A percentile compares a stretch with the other conserved stretches of the same genome.
These are phyloP conservation scores for Drepanosiphum platanoidis DNA, from an alignment of 2,888 invertebrate species.

Conservation along the genomic window DNA sequence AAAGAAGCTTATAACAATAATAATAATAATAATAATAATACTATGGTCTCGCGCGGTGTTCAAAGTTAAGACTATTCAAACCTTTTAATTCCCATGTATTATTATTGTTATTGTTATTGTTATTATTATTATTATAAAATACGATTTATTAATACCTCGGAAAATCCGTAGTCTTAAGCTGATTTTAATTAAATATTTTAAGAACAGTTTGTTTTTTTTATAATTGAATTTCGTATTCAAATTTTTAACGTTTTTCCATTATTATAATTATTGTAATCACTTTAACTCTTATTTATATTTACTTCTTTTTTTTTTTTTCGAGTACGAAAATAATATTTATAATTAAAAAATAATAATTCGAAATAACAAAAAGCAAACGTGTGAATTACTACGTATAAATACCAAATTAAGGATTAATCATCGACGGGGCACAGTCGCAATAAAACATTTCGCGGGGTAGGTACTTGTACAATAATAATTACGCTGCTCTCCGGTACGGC, in stretches of 20 bases:
- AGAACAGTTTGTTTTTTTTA: not conserved
- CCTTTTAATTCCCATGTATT: not conserved
- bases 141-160: not conserved
- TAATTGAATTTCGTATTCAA: not conserved
- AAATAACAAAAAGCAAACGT: not conserved
- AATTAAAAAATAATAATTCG: constrained; percentile 16
- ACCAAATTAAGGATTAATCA: constrained; percentile 4
- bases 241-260: not conserved
- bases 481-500: not conserved
- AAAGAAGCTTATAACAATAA: no score
- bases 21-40: no score
- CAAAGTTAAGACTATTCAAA: not conserved
- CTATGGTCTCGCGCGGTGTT: no score
- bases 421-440: not conserved
- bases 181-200: constrained; percentile 29
- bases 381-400: not conserved
- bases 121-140: not conserved
- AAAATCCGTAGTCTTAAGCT: not conserved
- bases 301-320: no score
- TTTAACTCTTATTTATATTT: not conserved
- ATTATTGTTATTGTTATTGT: no score
- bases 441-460: constrained; percentile 11
- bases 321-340: constrained; percentile 20
- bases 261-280: not conserved
- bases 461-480: not conserved